These are phyloP conservation scores for Carcina quercana DNA, from an alignment of 2,888 invertebrate genomes.

Conservation along the genomic window DNA sequence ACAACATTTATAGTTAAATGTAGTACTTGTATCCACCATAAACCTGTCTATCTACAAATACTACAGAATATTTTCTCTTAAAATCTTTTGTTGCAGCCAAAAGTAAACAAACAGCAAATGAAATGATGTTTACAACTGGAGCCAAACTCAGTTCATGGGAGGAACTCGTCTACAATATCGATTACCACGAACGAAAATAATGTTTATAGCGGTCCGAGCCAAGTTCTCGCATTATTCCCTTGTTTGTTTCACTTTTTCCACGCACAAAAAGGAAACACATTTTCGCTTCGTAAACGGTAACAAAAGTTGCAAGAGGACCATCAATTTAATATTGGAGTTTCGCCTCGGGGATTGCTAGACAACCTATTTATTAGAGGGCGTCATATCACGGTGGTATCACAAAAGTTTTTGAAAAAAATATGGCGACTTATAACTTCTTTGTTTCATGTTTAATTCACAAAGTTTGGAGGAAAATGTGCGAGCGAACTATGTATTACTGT, in stretches of 20 bases:
- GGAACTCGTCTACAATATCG: slow-evolving; percentile 57
- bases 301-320: slow-evolving; percentile 24
- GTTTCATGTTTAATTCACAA: not conserved
- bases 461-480: not conserved
- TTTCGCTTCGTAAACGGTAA: slow-evolving; percentile 23
- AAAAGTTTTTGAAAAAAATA: no score
- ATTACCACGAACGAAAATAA: slow-evolving; percentile 44
- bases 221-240: slow-evolving; percentile 39
- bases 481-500: not conserved
- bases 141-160: slow-evolving; percentile 43
- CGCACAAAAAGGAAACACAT: slow-evolving; percentile 34
- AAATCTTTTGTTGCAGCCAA: no score
- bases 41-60: no score
- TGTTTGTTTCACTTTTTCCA: slow-evolving; percentile 44
- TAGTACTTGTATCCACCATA: no score
- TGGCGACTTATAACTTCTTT: no score
- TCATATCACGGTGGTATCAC: no score
- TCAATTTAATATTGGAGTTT: slow-evolving; percentile 10
- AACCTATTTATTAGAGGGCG: not conserved
- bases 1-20: no score
- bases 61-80: no score
- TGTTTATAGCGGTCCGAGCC: slow-evolving; percentile 41
- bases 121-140: slow-evolving; percentile 33
- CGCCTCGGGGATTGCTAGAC: slow-evolving; percentile 6
- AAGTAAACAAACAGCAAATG: no score